Base-by-base conservation (phyloP, 2,797 vertebrate genomes). In the Denticeps clupeoides region DNA sequence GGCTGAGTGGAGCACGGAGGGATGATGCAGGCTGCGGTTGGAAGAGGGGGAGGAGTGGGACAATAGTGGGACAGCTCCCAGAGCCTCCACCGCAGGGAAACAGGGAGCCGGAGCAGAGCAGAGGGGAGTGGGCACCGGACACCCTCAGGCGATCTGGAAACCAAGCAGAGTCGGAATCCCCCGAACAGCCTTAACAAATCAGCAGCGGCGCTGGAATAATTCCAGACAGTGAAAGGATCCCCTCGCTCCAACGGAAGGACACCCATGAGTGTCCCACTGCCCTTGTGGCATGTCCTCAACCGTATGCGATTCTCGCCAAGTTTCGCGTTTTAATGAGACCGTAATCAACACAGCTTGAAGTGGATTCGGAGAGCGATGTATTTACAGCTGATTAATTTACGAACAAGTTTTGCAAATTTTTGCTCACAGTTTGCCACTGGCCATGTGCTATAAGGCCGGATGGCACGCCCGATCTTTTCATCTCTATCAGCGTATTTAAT, bases 1-100 rank as follows among this genome's bases (percentile, higher is more conserved):
- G 54, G 63, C 54, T 38, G 59, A 68, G 63, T 56, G 64, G 66
- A 49, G 53, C 66, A 63, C 60, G 62, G 70, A 77, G 74, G 74
- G 74, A 77, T 70, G 65, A 25, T 55, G 45, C 56, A 47, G 37
- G 49, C 24, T n/a, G 18, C 16, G 16, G 10, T 35, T 7, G 16
- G 35, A 7, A 5, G 35, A 18, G 35, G 38, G 8, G 35, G 35
- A 19, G 35, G 38, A 16, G 50, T 29, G 10, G 26, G 38, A 22
- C 41, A 48, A 29, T 38, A 12, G 31, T 16, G 35, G 29, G 47
- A 27, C 26, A 44, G 18, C 10, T 33, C 32, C 49, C 12, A 23
- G 26, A 45, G 28, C 32, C 18, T 23, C 19, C 45, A 41, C 35
- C 18, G 35, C 13, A 21, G 32, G 37, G 10, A 7, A 11, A 37